Evolutionary conservation across 2,888 invertebrate genomes (phyloP).

Genomic region (Zhuqinia jingwanae): DNA sequence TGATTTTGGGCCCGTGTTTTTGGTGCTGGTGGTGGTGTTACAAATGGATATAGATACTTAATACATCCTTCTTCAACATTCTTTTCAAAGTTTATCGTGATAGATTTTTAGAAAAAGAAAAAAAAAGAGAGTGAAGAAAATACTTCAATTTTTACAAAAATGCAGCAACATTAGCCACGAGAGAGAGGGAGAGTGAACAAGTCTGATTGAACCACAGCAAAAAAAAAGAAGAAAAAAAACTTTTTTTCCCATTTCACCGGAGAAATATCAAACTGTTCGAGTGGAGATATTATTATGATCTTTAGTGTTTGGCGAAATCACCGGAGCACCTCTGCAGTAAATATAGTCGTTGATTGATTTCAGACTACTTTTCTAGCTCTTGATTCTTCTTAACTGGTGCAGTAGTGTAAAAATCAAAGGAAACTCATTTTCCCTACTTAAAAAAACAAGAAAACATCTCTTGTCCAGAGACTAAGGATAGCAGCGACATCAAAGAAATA

Average conservation of each 20-base stretch:
- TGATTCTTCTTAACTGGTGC: constrained; percentile 3
- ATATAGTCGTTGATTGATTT: constrained; percentile 25
- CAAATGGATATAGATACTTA: constrained; percentile 3
- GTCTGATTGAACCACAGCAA: constrained; percentile 38
- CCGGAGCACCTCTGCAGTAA: background rate
- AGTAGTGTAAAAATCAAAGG: constrained; percentile 18
- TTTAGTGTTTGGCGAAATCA: constrained; percentile 32
- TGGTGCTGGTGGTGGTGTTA: background rate
- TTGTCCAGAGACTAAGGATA: background rate
- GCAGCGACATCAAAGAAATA: no score
- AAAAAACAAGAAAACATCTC: background rate
- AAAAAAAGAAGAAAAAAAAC: no score
- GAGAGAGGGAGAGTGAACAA: background rate
- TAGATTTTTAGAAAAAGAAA: background rate
- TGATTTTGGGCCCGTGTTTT: background rate
- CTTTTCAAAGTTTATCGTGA: background rate
- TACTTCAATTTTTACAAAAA: no score
- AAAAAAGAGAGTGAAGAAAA: background rate
- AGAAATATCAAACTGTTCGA: constrained; percentile 38
- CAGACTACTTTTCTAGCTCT: background rate
- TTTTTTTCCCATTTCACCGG: constrained; percentile 1
- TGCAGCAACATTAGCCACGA: background rate
- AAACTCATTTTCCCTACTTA: constrained; percentile 5
- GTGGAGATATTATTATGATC: constrained; percentile 47
- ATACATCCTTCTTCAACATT: constrained; percentile 10